Evolutionary conservation across 2,888 invertebrate genomes (phyloP).

Genomic region (Polydesmus complanatus): DNA sequence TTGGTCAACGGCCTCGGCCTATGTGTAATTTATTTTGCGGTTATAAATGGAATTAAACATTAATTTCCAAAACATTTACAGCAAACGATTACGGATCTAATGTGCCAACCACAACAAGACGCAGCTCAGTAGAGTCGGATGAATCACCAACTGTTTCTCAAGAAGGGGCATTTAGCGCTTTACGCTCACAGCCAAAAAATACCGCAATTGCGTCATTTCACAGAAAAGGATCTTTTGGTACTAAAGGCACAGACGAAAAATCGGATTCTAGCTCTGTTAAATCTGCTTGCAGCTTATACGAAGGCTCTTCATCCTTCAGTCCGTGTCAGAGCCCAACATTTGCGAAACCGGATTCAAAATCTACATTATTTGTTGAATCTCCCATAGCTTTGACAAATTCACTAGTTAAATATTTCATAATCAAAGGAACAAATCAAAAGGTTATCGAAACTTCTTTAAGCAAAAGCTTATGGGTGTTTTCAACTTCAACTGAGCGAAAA

Average conservation of each 20-base stretch:
- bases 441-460: constrained; percentile 43
- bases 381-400: background rate
- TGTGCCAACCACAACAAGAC: constrained; percentile 5
- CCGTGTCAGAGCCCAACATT: constrained; percentile 18
- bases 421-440: constrained; percentile 44
- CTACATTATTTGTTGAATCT: background rate
- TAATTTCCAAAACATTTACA: background rate
- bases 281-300: constrained; percentile 18
- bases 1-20: constrained; percentile 60
- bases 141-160: constrained; percentile 8
- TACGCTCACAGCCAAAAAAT: constrained; percentile 8
- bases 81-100: constrained; percentile 18
- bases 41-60: background rate
- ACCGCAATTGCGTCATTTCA: background rate
- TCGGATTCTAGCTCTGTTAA: constrained; percentile 19
- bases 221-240: background rate
- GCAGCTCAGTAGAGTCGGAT: constrained; percentile 7
- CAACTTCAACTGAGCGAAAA: constrained; percentile 46
- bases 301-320: constrained; percentile 18
- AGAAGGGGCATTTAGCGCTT: constrained; percentile 3
- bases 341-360: constrained; percentile 13
- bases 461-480: constrained; percentile 44
- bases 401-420: constrained; percentile 41
- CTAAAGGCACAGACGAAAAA: constrained; percentile 19
- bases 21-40: constrained; percentile 36